phyloP scores from a whole-genome alignment of 2,797 vertebrate genomes.

The Antrozous pallidus region DNA sequence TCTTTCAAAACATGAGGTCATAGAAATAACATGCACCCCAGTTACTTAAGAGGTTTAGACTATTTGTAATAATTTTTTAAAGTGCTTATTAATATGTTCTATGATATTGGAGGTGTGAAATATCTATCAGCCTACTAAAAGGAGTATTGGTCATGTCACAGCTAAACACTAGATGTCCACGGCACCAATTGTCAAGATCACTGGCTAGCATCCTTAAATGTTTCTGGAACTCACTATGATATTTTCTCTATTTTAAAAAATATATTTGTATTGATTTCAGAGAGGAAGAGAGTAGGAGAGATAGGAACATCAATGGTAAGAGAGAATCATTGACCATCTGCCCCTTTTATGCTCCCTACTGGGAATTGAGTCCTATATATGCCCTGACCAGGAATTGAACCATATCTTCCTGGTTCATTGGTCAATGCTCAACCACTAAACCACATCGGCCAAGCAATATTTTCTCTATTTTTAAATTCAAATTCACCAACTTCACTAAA shows the following conservation, averaged over 20 bases:
- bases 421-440: too few species aligned
- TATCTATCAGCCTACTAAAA: background rate
- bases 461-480: background rate
- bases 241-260: background rate
- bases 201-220: background rate
- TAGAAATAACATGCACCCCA: background rate
- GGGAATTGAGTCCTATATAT: too few species aligned
- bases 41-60: background rate
- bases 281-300: too few species aligned
- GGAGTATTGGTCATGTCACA: background rate
- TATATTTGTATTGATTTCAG: too few species aligned
- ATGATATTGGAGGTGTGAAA: background rate
- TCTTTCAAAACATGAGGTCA: background rate
- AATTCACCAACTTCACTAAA: background rate
- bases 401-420: too few species aligned
- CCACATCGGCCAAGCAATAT: too few species aligned
- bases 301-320: too few species aligned
- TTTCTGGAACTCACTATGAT: background rate
- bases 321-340: too few species aligned
- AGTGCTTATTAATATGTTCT: background rate
- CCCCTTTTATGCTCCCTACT: too few species aligned
- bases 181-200: background rate
- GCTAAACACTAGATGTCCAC: background rate
- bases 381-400: too few species aligned
- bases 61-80: background rate